Percentiles rank a stretch among this genome's conserved stretches.
Conservation (phyloP, 2,888 invertebrate genomes). For the Ornithoptera priamus region DNA sequence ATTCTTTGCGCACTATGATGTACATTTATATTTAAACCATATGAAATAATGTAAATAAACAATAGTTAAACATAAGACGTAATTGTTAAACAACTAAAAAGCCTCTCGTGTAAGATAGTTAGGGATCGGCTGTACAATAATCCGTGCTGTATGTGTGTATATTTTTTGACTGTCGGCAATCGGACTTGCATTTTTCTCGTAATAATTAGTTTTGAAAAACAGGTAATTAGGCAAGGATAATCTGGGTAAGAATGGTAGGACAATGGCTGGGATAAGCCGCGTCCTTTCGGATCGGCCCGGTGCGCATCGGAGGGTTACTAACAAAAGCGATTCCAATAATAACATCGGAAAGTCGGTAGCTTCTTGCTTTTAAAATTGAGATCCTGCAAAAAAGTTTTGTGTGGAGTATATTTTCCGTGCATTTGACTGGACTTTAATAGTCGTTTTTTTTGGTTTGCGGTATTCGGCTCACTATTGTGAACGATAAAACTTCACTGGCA, state of each 20-base stretch:
- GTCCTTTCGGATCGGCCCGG: slow-evolving; percentile 55
- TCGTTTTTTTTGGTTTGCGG: slow-evolving; percentile 25
- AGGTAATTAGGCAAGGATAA: slow-evolving; percentile 74
- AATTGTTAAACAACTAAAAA: slow-evolving; percentile 30
- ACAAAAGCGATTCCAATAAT: slow-evolving; percentile 67
- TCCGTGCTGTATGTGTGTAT: slow-evolving; percentile 33
- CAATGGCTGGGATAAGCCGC: slow-evolving; percentile 58
- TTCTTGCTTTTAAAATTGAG: slow-evolving; percentile 70
- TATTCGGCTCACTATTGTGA: slow-evolving; percentile 33
- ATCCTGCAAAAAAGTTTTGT: slow-evolving; percentile 52
- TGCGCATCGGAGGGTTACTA: slow-evolving; percentile 56
- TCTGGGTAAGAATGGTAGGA: slow-evolving; percentile 61
- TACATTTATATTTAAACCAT: too few relatives aligned
- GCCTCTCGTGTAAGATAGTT: slow-evolving; percentile 7
- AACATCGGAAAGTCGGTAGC: slow-evolving; percentile 77
- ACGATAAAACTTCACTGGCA: slow-evolving; percentile 44
- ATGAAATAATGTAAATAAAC: too few relatives aligned
- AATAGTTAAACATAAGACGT: neutral
- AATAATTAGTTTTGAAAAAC: slow-evolving; percentile 69
- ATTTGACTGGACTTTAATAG: slow-evolving; percentile 33
- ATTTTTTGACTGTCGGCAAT: slow-evolving; percentile 58
- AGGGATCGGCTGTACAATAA: slow-evolving; percentile 44
- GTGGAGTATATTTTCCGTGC: slow-evolving; percentile 34
- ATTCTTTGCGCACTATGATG: too few relatives aligned
- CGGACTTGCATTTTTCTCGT: slow-evolving; percentile 51